Percentiles rank a stretch among this genome's conserved stretches.
phyloP scores from a whole-genome alignment of 2,797 vertebrate species.

The Danio aesculapii region DNA sequence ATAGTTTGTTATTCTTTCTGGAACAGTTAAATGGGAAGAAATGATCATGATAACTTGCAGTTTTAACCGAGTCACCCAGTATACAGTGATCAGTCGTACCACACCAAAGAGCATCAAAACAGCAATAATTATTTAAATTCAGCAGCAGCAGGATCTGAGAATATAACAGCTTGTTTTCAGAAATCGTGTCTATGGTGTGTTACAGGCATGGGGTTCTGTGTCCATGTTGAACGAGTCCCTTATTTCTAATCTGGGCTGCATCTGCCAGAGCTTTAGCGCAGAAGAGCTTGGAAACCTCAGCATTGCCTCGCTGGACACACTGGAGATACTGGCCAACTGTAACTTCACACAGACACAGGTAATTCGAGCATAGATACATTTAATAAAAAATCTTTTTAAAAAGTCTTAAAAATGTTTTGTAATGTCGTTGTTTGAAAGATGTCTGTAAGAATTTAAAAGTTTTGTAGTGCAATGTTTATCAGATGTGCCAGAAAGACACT shows the following conservation, averaged over 20 bases:
- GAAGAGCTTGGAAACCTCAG: slow-evolving; percentile 66
- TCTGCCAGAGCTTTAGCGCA: slow-evolving; percentile 67
- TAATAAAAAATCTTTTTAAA: no score
- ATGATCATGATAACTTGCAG: no score
- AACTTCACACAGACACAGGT: slow-evolving; percentile 76
- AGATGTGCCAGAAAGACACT: no score
- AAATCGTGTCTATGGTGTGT: neutral
- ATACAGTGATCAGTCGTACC: no score
- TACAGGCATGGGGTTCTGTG: slow-evolving; percentile 69
- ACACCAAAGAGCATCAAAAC: no score
- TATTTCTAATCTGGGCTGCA: slow-evolving; percentile 71
- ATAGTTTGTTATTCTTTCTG: no score
- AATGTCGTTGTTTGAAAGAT: no score
- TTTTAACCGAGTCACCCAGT: no score
- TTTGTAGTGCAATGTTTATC: no score
- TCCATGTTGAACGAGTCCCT: slow-evolving; percentile 62
- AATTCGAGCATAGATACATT: neutral
- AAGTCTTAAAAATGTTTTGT: no score
- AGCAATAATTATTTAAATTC: neutral
- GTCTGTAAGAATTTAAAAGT: no score
- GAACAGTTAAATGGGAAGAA: no score
- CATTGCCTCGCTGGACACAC: slow-evolving; percentile 65
- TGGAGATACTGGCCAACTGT: slow-evolving; percentile 70
- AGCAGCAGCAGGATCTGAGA: neutral
- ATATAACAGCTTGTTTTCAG: neutral